Evolutionary conservation across 2,113 vertebrate genomes (phyloP).

Genomic region (Leptocoma aspasia): DNA sequence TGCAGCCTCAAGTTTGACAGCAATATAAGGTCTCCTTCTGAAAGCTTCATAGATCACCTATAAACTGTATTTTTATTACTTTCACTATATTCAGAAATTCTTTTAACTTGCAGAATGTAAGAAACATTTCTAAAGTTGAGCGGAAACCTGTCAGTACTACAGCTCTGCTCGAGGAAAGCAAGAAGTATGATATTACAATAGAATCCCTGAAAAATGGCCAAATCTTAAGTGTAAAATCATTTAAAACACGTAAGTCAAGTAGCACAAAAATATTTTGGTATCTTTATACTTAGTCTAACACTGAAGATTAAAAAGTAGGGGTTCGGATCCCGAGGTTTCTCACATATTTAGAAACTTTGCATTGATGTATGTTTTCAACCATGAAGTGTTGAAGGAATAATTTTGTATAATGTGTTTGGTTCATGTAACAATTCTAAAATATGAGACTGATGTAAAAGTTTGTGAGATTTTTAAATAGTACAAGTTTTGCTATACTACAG

Average conservation of each 20-base stretch:
- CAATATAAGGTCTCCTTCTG: background rate
- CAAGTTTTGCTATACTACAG: background rate
- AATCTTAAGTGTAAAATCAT: constrained; percentile 67
- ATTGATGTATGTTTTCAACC: background rate
- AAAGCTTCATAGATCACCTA: background rate
- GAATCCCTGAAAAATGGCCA: constrained; percentile 69
- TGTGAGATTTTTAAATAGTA: background rate
- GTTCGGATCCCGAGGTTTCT: background rate
- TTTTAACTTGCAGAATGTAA: constrained; percentile 60
- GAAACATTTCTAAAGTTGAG: constrained; percentile 50
- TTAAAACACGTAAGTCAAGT: constrained; percentile 73
- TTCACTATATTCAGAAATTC: background rate
- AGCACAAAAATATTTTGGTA: background rate
- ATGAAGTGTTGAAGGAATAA: background rate
- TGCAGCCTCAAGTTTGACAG: background rate
- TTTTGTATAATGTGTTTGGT: background rate
- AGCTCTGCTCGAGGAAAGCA: constrained; percentile 67
- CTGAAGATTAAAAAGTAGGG: background rate
- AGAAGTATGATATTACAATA: constrained; percentile 73
- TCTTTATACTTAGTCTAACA: background rate
- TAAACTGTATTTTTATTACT: background rate
- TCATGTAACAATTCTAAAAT: background rate
- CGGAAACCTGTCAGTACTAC: constrained; percentile 65
- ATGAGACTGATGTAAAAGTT: background rate
- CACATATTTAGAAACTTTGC: background rate